These are phyloP conservation scores for Capromys pilorides DNA, from an alignment of 2,797 vertebrate species.

Conservation along the genomic window DNA sequence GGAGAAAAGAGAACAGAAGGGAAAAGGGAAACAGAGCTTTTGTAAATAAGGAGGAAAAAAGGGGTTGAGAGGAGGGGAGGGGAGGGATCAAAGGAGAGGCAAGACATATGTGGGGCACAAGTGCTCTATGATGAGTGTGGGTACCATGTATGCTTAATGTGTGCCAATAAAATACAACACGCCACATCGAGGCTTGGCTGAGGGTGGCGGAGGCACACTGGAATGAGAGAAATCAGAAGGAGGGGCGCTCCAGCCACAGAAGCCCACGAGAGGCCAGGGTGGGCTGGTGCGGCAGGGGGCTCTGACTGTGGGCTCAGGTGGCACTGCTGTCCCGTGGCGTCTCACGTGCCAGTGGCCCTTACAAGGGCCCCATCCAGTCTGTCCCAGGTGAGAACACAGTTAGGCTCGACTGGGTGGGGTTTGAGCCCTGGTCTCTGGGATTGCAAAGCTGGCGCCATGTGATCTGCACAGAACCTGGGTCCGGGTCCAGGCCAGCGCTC, in stretches of 20 bases:
- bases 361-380: neutral
- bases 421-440: neutral
- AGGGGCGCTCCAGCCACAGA: neutral
- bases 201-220: neutral
- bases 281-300: neutral
- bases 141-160: too few species aligned
- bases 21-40: too few species aligned
- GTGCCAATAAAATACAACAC: too few species aligned
- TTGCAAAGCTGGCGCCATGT: neutral
- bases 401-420: neutral
- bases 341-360: neutral
- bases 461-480: neutral
- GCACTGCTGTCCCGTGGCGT: fast-evolving
- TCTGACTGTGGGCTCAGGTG: neutral
- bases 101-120: too few species aligned
- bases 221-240: neutral
- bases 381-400: too few species aligned
- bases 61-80: too few species aligned
- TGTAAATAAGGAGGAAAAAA: too few species aligned
- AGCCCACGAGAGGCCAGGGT: neutral
- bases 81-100: too few species aligned
- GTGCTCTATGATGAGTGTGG: too few species aligned
- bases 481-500: neutral
- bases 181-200: neutral
- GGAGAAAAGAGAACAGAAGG: too few species aligned